Conservation (phyloP, 2,888 invertebrate species). For the Girardia tigrina region DNA sequence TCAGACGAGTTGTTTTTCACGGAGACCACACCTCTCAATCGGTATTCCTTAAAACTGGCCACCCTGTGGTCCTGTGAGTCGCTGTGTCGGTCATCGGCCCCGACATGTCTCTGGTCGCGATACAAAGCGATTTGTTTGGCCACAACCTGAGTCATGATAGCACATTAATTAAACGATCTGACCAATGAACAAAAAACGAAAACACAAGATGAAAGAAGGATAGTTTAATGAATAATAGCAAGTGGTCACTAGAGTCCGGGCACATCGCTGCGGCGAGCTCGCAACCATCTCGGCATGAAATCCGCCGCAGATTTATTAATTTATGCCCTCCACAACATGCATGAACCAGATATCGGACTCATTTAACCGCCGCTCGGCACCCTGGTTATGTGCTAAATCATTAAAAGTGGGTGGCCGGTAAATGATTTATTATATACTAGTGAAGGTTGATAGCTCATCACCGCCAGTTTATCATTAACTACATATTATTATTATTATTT, state of each 20-base stretch:
- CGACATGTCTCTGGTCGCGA: slow-evolving; percentile 33
- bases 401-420: slow-evolving; percentile 19
- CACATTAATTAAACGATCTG: background rate
- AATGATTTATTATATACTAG: slow-evolving; percentile 20
- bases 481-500: no score
- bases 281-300: slow-evolving; percentile 13
- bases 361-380: background rate
- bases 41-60: slow-evolving; percentile 11
- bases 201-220: no score
- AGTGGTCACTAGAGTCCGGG: background rate
- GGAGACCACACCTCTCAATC: background rate
- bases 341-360: slow-evolving; percentile 17
- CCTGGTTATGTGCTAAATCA: slow-evolving; percentile 6
- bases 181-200: background rate
- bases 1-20: background rate
- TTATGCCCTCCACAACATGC: slow-evolving; percentile 1
- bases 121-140: slow-evolving; percentile 37
- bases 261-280: background rate
- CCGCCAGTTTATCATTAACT: background rate
- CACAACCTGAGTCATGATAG: slow-evolving; percentile 31
- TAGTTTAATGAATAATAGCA: background rate
- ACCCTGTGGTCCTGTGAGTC: background rate
- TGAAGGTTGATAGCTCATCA: slow-evolving; percentile 19
- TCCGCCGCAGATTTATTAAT: slow-evolving; percentile 23
- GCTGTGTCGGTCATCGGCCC: background rate